phyloP scores from a whole-genome alignment of 2,113 vertebrate genomes.

The Taxidea taxus region DNA sequence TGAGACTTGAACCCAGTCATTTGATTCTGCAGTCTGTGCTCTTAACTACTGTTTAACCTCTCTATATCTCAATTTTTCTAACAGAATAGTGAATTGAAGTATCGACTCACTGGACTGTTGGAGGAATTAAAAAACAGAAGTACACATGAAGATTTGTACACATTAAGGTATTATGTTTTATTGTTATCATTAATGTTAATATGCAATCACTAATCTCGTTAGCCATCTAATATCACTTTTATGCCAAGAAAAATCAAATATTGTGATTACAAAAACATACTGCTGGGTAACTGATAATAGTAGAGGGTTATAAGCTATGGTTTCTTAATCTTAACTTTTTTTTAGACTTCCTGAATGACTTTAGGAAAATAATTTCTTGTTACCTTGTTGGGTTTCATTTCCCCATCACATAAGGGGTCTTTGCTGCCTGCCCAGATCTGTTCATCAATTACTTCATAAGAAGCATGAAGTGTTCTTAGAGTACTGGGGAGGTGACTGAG shows the following conservation, averaged over 20 bases:
- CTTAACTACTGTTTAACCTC: background rate
- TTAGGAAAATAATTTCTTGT: background rate
- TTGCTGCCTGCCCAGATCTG: background rate
- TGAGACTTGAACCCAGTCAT: background rate
- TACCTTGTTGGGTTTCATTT: background rate
- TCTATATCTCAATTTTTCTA: background rate
- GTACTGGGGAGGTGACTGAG: background rate
- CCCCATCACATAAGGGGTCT: background rate
- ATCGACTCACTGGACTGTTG: background rate
- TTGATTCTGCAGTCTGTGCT: background rate
- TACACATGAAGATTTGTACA: background rate
- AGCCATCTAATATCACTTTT: background rate
- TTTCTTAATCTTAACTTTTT: background rate
- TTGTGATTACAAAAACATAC: background rate
- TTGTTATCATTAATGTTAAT: background rate
- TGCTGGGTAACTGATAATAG: background rate
- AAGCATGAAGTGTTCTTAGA: background rate
- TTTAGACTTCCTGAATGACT: background rate
- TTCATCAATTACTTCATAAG: background rate
- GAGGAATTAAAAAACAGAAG: background rate
- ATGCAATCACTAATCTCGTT: background rate
- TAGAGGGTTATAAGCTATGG: background rate
- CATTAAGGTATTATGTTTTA: background rate
- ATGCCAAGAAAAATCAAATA: background rate
- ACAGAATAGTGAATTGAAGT: background rate